Base-by-base conservation (phyloP, 2,113 vertebrate species). In the Fregata magnificens region DNA sequence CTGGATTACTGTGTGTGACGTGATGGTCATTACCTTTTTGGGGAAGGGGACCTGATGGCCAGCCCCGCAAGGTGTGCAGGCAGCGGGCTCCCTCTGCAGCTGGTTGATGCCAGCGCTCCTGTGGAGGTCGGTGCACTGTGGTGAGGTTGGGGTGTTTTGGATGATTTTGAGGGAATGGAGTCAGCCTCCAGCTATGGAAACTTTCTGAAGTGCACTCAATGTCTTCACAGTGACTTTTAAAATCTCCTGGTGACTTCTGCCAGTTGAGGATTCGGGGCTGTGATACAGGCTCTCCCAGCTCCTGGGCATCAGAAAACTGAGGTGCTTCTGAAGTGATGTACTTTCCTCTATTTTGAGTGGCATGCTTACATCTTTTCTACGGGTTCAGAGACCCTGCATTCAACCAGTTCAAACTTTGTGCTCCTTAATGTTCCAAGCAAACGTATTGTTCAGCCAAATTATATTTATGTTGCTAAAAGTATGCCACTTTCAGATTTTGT, bases 301-400 rank as follows among this genome's bases (percentile, higher is more conserved):
- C 40, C 42, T 16, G 55, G 38, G 7, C 25, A 11, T 22, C 44
- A 32, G 59, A 20, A 52, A 22, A 18, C 44, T 16, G 42, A 10
- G 7, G 1, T 7, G 58, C 45, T 65, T 40, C 72, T 34, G 16
- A 34, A 45, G 45, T 20, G 45, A 58, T n/a, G 50, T 4, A 1
- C 55, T 55, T 32, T 8, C 13, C 42, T 66, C 32, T 34, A 0
- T 1, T 58, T 2, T 2, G 3, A 70, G 42, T 2, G 34, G 12
- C 44, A 1, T 3, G 16, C 20, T 67, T 8, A 1, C 1, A 1
- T 53, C 14, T 82, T 31, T 42, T 12, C 7, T n/a, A 0, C 7
- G 7, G 25, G 24, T 32, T 76, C 38, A 67, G 40, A 32, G 13
- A 24, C 16, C 2, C 49, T 49, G 36, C 7, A 5, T 56, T 66